These are phyloP conservation scores for Pyrgus malvae DNA, from an alignment of 2,888 invertebrate genomes.

Conservation along the genomic window DNA sequence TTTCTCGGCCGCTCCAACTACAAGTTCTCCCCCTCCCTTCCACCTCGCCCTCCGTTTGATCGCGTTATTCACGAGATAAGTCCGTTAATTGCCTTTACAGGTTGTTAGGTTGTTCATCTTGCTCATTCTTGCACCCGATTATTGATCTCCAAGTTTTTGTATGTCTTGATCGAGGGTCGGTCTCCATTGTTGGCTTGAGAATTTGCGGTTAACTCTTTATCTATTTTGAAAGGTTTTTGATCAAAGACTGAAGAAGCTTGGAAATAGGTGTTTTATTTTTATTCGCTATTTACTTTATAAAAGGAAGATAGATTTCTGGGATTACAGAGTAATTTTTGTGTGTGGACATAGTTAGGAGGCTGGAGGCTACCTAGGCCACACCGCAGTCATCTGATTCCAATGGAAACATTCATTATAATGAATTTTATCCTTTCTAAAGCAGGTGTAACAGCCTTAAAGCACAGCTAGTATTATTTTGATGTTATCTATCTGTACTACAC, in stretches of 20 bases:
- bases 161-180: slow-evolving; percentile 57
- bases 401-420: too few species aligned
- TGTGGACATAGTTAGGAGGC: too few species aligned
- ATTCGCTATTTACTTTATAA: too few species aligned
- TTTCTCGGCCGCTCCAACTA: slow-evolving; percentile 54
- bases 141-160: slow-evolving; percentile 72
- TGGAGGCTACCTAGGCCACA: too few species aligned
- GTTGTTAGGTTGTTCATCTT: slow-evolving; percentile 60
- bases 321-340: too few species aligned
- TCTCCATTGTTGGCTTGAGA: slow-evolving; percentile 44
- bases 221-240: slow-evolving; percentile 9
- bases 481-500: too few species aligned
- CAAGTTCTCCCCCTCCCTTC: slow-evolving; percentile 43
- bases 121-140: slow-evolving; percentile 43
- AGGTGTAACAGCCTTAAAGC: too few species aligned
- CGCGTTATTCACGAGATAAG: slow-evolving; percentile 70
- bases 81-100: slow-evolving; percentile 71
- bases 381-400: too few species aligned
- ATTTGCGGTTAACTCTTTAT: slow-evolving; percentile 41
- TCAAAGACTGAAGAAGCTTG: not conserved
- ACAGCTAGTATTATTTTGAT: too few species aligned
- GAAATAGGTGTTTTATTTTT: too few species aligned
- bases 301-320: too few species aligned
- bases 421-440: too few species aligned
- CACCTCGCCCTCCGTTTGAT: slow-evolving; percentile 51